Percentiles rank a stretch among this genome's conserved stretches.
phyloP scores from a whole-genome alignment of 2,113 vertebrate genomes.

The Sebastes schlegelii region DNA sequence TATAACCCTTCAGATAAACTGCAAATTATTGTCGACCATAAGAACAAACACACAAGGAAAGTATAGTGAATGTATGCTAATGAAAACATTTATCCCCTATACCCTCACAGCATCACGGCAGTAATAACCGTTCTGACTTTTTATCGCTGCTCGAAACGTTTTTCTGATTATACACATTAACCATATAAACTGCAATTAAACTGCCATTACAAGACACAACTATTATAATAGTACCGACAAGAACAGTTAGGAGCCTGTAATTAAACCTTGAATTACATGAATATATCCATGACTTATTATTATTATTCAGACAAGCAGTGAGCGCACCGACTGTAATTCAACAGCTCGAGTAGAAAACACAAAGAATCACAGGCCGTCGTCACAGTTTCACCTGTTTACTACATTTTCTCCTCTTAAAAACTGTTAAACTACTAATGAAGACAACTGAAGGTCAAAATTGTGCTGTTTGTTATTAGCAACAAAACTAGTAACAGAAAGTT shows the following conservation, averaged over 20 bases:
- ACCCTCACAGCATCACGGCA: background rate
- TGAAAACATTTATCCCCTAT: background rate
- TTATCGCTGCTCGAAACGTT: background rate
- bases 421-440: too few relatives aligned
- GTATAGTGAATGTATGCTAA: background rate
- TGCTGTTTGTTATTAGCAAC: too few relatives aligned
- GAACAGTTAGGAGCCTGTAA: background rate
- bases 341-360: too few relatives aligned
- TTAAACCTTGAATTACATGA: background rate
- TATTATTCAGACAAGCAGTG: too few relatives aligned
- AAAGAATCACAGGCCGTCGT: too few relatives aligned
- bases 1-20: background rate
- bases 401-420: too few relatives aligned
- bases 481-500: too few relatives aligned
- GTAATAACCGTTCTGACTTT: background rate
- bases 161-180: background rate
- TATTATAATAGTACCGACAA: background rate
- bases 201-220: background rate
- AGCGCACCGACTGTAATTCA: too few relatives aligned
- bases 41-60: too few relatives aligned
- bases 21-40: background rate
- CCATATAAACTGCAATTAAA: conserved; percentile 4
- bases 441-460: too few relatives aligned
- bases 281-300: background rate
- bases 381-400: too few relatives aligned